These are phyloP conservation scores for Plagodis dolabraria DNA, from an alignment of 2,888 invertebrate genomes.

Conservation along the genomic window DNA sequence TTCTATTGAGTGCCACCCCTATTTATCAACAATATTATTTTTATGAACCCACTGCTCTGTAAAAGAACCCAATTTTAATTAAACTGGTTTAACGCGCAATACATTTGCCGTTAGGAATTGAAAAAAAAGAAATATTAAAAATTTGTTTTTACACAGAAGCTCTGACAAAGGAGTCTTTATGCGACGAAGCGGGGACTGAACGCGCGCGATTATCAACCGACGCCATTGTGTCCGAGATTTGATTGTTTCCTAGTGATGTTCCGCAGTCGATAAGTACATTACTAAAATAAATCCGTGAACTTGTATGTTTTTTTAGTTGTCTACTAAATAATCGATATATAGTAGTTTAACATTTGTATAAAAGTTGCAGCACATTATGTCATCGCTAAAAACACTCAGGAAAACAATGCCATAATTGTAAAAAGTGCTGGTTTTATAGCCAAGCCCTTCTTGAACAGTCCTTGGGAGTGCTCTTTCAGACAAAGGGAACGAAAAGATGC, in stretches of 20 bases:
- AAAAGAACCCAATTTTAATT: conserved; percentile 73
- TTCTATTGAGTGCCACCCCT: conserved; percentile 58
- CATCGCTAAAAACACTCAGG: no score
- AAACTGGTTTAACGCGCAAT: conserved; percentile 67
- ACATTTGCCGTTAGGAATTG: conserved; percentile 43
- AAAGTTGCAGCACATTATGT: no score
- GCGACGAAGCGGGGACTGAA: conserved; percentile 60
- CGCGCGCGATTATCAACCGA: conserved; percentile 75
- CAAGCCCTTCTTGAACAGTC: no score
- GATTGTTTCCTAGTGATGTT: conserved; percentile 70
- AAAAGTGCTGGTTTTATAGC: no score
- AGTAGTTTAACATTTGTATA: no score
- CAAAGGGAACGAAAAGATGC: no score
- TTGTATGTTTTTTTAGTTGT: no score
- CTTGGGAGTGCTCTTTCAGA: no score
- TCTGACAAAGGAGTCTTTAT: conserved; percentile 71
- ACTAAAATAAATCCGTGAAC: no score
- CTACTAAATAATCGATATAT: no score
- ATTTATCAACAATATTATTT: conserved; percentile 72
- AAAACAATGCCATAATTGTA: no score
- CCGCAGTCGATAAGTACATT: conserved; percentile 40
- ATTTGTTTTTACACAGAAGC: conserved; percentile 49
- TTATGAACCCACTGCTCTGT: conserved; percentile 68
- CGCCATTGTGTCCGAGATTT: conserved; percentile 77
- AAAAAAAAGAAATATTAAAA: conserved; percentile 3